Evolutionary conservation across 2,888 invertebrate species (phyloP).

Genomic region (Pandemis heparana): DNA sequence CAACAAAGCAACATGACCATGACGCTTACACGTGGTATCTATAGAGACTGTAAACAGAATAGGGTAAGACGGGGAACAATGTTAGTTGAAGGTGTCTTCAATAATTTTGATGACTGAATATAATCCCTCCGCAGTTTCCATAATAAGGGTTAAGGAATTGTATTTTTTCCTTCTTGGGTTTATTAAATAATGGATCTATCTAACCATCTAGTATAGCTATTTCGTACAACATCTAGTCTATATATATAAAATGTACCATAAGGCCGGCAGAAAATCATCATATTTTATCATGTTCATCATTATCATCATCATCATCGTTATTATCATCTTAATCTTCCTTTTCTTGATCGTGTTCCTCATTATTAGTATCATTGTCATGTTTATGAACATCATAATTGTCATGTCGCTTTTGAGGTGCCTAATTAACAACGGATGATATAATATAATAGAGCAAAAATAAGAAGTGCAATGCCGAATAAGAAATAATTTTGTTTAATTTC

Average conservation of each 20-base stretch:
- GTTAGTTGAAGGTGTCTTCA: too few relatives aligned
- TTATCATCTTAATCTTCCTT: too few relatives aligned
- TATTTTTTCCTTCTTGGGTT: neutral
- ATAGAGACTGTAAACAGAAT: too few relatives aligned
- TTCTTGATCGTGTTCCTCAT: too few relatives aligned
- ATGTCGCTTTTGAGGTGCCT: neutral
- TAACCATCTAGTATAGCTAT: too few relatives aligned
- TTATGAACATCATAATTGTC: neutral
- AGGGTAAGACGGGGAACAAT: too few relatives aligned
- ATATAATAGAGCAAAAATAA: slow-evolving; percentile 7
- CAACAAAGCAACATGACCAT: neutral
- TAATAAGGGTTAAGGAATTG: neutral
- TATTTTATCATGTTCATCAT: neutral
- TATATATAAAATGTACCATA: too few relatives aligned
- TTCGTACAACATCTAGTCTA: too few relatives aligned
- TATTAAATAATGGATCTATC: too few relatives aligned
- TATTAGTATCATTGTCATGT: too few relatives aligned
- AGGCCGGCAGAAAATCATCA: too few relatives aligned
- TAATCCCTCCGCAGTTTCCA: neutral
- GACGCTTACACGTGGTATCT: too few relatives aligned
- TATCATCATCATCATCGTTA: neutral
- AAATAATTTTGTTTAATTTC: neutral
- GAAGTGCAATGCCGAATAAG: slow-evolving; percentile 7
- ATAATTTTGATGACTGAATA: neutral
- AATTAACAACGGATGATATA: slow-evolving; percentile 2